Conservation (phyloP, 2,888 invertebrate species). For the Lithodes maja region DNA sequence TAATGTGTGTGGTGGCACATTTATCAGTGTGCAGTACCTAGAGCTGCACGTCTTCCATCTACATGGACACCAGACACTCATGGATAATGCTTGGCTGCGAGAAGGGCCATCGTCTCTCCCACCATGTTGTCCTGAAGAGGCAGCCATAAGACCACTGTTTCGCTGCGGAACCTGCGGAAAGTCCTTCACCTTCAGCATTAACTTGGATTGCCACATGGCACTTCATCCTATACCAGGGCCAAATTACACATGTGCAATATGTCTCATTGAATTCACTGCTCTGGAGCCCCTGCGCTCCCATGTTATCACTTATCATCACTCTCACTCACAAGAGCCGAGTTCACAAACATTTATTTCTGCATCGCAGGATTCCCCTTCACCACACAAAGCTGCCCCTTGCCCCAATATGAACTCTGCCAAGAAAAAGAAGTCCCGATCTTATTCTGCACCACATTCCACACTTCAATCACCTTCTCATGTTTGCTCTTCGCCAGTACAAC, state of each 20-base stretch:
- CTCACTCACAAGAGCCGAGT: not conserved
- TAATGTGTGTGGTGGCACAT: constrained; percentile 54
- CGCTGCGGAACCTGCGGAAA: not conserved
- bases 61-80: constrained; percentile 30
- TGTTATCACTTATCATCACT: not conserved
- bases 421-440: not conserved
- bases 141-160: not conserved
- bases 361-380: not conserved
- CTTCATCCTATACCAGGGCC: not conserved
- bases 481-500: not conserved
- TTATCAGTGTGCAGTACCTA: constrained; percentile 53
- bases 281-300: not conserved
- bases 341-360: too few relatives aligned
- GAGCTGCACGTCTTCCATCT: constrained; percentile 55
- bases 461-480: not conserved
- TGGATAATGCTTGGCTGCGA: not conserved
- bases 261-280: not conserved
- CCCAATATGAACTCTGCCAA: not conserved
- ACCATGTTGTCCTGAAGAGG: not conserved
- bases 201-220: not conserved
- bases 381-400: not conserved
- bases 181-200: not conserved
- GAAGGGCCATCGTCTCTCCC: not conserved
- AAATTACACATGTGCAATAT: not conserved
- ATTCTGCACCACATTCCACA: not conserved